phyloP scores from a whole-genome alignment of 2,888 invertebrate species.

The Spisula solida region DNA sequence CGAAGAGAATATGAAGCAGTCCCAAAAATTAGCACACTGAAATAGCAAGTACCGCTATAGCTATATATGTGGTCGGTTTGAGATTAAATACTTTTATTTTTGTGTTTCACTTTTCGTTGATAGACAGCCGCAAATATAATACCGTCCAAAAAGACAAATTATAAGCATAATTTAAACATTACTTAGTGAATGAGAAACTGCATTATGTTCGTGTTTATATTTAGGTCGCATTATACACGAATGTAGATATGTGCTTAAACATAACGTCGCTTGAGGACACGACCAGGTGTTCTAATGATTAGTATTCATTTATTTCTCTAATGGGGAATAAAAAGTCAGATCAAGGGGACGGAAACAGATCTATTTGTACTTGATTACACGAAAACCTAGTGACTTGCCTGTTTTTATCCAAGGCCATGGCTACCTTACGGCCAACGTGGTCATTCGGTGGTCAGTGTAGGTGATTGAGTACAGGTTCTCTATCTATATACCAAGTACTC shows the following conservation, averaged over 20 bases:
- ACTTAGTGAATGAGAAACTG: slow-evolving; percentile 34
- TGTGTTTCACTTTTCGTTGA: background rate
- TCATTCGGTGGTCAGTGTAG: background rate
- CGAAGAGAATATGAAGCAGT: background rate
- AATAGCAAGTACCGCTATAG: background rate
- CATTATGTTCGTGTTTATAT: background rate
- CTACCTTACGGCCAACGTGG: background rate
- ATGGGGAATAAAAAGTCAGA: slow-evolving; percentile 64
- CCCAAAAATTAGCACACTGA: background rate
- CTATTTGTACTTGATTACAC: slow-evolving; percentile 58
- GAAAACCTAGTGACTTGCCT: slow-evolving; percentile 12
- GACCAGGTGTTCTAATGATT: slow-evolving; percentile 64
- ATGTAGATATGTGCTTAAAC: background rate
- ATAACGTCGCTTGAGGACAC: slow-evolving; percentile 43
- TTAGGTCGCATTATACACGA: background rate
- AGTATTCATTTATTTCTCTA: slow-evolving; percentile 45
- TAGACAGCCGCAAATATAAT: background rate
- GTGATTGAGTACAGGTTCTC: background rate
- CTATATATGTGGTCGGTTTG: background rate
- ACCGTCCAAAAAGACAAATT: background rate
- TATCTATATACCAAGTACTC: background rate
- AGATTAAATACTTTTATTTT: background rate
- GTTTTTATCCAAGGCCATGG: background rate
- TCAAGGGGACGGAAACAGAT: slow-evolving; percentile 52
- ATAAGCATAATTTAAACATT: slow-evolving; percentile 4